A percentile compares a stretch with the other conserved stretches of the same genome.
phyloP scores from a whole-genome alignment of 2,113 vertebrate species.

The Rhipidura dahli region DNA sequence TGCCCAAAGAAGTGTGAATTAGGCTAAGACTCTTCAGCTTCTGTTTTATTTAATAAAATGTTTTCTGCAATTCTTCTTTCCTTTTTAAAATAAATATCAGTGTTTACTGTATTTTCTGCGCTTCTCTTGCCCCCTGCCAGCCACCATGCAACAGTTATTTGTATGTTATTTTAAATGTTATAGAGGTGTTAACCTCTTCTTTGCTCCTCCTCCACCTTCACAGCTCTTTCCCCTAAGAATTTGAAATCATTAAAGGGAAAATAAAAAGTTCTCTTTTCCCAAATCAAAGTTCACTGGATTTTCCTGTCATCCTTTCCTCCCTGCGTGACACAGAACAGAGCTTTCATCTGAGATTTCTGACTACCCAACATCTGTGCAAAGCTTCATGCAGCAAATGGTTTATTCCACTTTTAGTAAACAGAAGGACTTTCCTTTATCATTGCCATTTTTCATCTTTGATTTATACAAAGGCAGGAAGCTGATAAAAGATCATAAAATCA shows the following conservation, averaged over 20 bases:
- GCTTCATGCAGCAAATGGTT: not conserved
- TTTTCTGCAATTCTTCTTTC: not conserved
- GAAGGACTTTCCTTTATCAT: not conserved
- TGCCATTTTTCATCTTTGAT: not conserved
- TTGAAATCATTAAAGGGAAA: not conserved
- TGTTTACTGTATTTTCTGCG: not conserved
- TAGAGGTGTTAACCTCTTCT: not conserved
- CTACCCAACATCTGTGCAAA: not conserved
- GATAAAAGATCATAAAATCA: not conserved
- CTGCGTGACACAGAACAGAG: not conserved
- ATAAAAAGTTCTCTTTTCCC: not conserved
- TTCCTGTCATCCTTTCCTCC: not conserved
- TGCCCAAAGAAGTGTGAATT: not conserved
- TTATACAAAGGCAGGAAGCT: not conserved
- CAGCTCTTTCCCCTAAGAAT: not conserved
- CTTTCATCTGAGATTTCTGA: not conserved
- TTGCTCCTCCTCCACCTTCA: not conserved
- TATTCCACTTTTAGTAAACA: not conserved
- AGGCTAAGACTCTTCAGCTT: not conserved
- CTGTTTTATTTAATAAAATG: not conserved
- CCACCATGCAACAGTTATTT: too few relatives aligned
- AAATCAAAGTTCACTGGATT: not conserved
- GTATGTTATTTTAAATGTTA: too few relatives aligned
- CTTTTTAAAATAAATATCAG: not conserved
- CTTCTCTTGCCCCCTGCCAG: not conserved